Evolutionary conservation across 2,797 vertebrate genomes (phyloP), one percentile per base, ranked within the genome.

Genomic region (Myripristis murdjan): DNA sequence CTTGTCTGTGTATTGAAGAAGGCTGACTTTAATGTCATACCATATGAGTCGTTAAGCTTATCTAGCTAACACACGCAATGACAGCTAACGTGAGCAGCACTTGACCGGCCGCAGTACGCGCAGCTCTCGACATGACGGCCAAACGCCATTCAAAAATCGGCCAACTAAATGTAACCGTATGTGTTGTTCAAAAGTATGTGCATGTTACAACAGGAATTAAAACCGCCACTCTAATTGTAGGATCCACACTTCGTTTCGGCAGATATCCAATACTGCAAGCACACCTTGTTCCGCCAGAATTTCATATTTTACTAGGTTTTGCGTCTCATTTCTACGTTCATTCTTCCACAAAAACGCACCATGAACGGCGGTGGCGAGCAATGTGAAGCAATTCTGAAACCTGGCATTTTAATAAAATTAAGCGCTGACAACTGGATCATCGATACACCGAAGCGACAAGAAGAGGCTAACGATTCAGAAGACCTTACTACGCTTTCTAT

Each of bases 341-440:
- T 33, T 6, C 23, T 51, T 12, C 37, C 0, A 22, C 37, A 2
- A 12, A 14, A 14, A 39, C 4, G 14, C 2, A 39, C 11, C 11
- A 12, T 14, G 37, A 11, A 37, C 2, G 35, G 1, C 10, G 35
- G 35, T 10, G 12, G 35, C 12, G 35, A 37, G 35, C 8, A 37
- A 37, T 37, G 35, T 37, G 35, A 2, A 33, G 31, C 31, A 33
- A 33, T 33, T 33, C 31, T 33, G 6, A 37, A 37, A 37, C 9
- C 12, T 37, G 9, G 14, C 3, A 14, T 39, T 14, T 39, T 39
- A 14, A 3, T 39, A 1, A 10, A 23, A 53, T 12, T 0, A 2
- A 1, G 12, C 2, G 5, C 1, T 0, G 14, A 31, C n/a, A 49
- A 2, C 4, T 22, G 0, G 5, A 9, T 1, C 1, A 3, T 15